A percentile compares a stretch with the other conserved stretches of the same genome.
Evolutionary conservation across 2,888 invertebrate species (phyloP).

Genomic region (Melanotus villosus): DNA sequence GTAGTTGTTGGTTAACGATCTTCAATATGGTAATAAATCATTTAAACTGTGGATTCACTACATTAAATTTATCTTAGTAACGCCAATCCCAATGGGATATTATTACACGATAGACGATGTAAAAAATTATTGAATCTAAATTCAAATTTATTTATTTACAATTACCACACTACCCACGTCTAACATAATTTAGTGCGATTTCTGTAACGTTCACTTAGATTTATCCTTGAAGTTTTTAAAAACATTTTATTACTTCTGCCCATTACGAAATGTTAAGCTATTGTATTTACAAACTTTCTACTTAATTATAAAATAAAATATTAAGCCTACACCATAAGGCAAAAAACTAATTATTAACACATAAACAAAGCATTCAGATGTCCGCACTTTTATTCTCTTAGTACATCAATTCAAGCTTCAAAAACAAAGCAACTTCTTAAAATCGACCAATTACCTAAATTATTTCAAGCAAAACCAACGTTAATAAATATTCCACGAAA

Average conservation of each 20-base stretch:
- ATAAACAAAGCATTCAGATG: too few species aligned
- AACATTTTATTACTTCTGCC: constrained; percentile 3
- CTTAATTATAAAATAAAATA: too few species aligned
- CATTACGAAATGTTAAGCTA: constrained; percentile 1
- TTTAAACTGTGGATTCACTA: constrained; percentile 24
- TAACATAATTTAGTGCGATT: constrained; percentile 15
- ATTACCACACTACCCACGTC: constrained; percentile 19
- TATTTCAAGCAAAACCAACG: too few species aligned
- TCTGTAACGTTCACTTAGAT: constrained; percentile 7
- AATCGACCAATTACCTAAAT: too few species aligned
- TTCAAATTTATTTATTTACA: constrained; percentile 23
- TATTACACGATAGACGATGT: constrained; percentile 3
- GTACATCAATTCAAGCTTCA: too few species aligned
- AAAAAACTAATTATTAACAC: too few species aligned
- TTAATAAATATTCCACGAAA: constrained; percentile 2
- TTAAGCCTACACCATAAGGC: too few species aligned
- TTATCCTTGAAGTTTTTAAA: constrained; percentile 24
- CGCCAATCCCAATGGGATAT: constrained; percentile 18
- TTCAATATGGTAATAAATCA: constrained; percentile 29
- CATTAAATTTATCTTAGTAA: constrained; percentile 26
- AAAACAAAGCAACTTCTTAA: too few species aligned
- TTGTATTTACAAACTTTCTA: not conserved
- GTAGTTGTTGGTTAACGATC: constrained; percentile 30
- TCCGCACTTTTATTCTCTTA: too few species aligned
- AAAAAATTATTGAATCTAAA: constrained; percentile 22